Evolutionary conservation across 2,888 invertebrate species (phyloP).

Genomic region (Patella caerulea): DNA sequence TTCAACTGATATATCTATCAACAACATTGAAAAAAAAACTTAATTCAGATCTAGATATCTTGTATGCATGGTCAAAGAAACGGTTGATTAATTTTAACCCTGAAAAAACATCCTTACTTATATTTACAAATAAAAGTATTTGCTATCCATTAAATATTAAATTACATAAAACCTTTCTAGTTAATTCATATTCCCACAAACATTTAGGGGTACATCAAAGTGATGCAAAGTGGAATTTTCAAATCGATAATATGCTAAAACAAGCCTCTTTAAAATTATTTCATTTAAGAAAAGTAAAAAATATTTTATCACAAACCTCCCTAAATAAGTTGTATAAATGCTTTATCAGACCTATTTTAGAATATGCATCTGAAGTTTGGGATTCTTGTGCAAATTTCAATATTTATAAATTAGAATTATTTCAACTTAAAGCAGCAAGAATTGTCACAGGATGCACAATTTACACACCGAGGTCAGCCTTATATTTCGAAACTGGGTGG

Average conservation of each 20-base stretch:
- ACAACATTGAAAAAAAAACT: background rate
- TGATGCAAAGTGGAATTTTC: background rate
- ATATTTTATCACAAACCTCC: background rate
- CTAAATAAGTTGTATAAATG: background rate
- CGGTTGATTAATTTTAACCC: background rate
- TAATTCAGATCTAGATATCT: background rate
- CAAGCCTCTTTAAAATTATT: background rate
- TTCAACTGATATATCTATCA: background rate
- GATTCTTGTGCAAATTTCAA: background rate
- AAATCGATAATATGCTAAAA: background rate
- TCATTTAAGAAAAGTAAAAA: background rate
- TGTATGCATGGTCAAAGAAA: background rate
- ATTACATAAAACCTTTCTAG: background rate
- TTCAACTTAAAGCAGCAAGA: background rate
- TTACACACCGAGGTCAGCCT: background rate
- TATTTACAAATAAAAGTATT: background rate
- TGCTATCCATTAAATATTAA: background rate
- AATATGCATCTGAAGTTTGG: background rate
- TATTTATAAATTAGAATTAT: background rate
- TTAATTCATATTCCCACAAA: background rate
- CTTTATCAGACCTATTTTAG: background rate
- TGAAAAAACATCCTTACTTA: background rate
- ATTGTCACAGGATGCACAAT: background rate
- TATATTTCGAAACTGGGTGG: constrained; percentile 4
- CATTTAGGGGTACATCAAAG: background rate